Evolutionary conservation across 2,113 vertebrate genomes (phyloP).

Genomic region (Grammomys surdaster): DNA sequence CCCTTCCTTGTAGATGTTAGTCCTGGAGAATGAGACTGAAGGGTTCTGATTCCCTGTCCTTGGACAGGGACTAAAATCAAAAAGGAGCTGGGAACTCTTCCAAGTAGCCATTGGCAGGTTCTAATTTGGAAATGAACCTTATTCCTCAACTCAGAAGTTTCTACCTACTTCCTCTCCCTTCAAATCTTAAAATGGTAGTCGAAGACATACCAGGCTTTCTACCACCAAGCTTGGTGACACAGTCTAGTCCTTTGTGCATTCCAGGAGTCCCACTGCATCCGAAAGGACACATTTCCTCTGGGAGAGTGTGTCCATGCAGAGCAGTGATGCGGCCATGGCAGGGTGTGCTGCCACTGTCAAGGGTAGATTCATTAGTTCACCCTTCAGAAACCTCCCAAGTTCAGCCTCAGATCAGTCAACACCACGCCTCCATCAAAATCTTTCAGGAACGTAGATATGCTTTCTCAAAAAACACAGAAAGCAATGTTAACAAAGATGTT

Average conservation of each 20-base stretch:
- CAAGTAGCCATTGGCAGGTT: neutral
- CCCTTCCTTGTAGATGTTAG: fast-evolving
- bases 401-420: neutral
- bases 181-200: fast-evolving
- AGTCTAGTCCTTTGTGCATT: too few relatives aligned
- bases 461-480: neutral
- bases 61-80: neutral
- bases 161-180: neutral
- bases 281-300: too few relatives aligned
- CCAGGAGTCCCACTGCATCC: neutral
- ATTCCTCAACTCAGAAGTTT: neutral
- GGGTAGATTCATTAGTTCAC: neutral
- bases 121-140: neutral
- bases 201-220: too few relatives aligned
- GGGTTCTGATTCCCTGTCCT: too few relatives aligned
- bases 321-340: neutral
- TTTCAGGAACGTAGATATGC: fast-evolving
- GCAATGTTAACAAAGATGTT: fast-evolving
- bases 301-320: fast-evolving
- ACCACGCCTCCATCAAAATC: fast-evolving
- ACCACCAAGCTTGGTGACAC: neutral
- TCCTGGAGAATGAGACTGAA: neutral
- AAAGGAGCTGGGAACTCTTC: neutral
- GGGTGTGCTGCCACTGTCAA: neutral
- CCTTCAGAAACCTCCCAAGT: too few relatives aligned